Evolutionary conservation across 2,797 vertebrate species (phyloP).

Genomic region (Tenualosa ilisha): DNA sequence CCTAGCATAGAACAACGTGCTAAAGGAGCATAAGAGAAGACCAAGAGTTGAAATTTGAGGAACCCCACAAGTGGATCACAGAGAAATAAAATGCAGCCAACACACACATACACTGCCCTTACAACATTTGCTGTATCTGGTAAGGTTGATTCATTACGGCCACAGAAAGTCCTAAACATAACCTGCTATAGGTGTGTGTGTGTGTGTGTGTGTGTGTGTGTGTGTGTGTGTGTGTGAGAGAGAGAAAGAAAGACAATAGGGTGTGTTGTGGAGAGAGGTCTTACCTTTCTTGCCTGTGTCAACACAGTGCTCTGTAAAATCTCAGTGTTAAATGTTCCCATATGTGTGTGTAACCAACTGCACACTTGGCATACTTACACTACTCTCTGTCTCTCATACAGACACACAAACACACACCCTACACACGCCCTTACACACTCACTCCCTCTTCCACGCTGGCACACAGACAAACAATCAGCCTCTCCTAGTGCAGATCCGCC

Average conservation of each 20-base stretch:
- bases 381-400: not conserved
- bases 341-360: not conserved
- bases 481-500: not conserved
- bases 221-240: too few relatives aligned
- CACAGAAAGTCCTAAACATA: not conserved
- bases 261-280: not conserved
- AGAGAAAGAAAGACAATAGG: not conserved
- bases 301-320: not conserved
- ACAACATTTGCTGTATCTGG: too few relatives aligned
- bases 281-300: not conserved
- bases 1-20: not conserved
- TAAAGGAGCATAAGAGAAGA: not conserved
- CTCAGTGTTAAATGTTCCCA: not conserved
- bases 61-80: not conserved
- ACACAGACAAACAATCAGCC: not conserved
- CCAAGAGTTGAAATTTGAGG: not conserved
- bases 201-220: not conserved
- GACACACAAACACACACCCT: not conserved
- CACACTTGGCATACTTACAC: not conserved
- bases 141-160: not conserved
- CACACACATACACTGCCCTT: not conserved
- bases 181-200: not conserved
- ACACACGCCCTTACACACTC: not conserved
- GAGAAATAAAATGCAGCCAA: not conserved
- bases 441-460: constrained; percentile 11